A percentile compares a stretch with the other conserved stretches of the same genome.
These are phyloP conservation scores for Rhodeus uyekii DNA, from an alignment of 2,797 vertebrate species.

Conservation along the genomic window DNA sequence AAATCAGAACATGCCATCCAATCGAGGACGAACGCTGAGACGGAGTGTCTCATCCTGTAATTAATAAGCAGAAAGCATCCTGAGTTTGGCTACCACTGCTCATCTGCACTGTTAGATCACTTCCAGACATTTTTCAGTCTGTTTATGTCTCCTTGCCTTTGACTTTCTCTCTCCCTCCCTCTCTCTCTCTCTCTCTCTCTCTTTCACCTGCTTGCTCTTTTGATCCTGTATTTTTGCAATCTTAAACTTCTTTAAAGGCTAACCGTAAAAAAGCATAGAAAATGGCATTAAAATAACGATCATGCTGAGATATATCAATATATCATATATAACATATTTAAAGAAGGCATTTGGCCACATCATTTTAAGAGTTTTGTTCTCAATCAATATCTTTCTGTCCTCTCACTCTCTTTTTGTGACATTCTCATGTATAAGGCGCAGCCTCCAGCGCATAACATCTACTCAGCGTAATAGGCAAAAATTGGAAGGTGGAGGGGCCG, in stretches of 20 bases:
- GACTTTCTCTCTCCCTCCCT: neutral
- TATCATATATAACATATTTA: neutral
- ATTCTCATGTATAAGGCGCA: conserved; percentile 17
- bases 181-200: neutral
- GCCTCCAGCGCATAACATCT: conserved; percentile 48
- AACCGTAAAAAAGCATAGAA: neutral
- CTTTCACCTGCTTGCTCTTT: conserved; percentile 31
- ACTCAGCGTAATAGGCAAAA: conserved; percentile 49
- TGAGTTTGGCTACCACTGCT: conserved; percentile 44
- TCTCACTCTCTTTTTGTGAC: conserved; percentile 17
- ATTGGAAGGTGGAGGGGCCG: conserved; percentile 48
- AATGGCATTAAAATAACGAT: neutral
- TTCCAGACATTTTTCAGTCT: conserved; percentile 50
- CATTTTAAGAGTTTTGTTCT: conserved; percentile 20
- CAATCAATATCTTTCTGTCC: neutral
- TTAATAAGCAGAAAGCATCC: conserved; percentile 54
- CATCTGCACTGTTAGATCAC: conserved; percentile 51
- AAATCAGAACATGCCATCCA: neutral
- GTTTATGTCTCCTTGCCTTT: conserved; percentile 21
- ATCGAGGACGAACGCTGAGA: conserved; percentile 16
- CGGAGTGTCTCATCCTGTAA: conserved; percentile 25
- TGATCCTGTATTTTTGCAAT: conserved; percentile 23
- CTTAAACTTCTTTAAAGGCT: neutral
- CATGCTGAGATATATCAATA: neutral
- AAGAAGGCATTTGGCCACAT: neutral